These are phyloP conservation scores for Aplocera efformata DNA, from an alignment of 2,888 invertebrate species.

Conservation along the genomic window DNA sequence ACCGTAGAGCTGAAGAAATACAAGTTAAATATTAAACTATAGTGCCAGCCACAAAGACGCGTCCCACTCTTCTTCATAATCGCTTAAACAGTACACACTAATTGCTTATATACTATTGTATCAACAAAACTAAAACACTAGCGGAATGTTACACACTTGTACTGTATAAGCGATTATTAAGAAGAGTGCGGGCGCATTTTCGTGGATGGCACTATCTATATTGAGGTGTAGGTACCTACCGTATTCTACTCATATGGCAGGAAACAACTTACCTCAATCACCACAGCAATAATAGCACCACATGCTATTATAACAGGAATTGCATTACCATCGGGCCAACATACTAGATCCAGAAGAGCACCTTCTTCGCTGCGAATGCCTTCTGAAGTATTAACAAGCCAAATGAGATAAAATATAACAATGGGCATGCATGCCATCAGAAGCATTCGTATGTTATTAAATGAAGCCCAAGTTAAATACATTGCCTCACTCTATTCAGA, in stretches of 20 bases:
- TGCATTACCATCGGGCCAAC: constrained; percentile 74
- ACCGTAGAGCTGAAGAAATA: constrained; percentile 56
- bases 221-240: constrained; percentile 3
- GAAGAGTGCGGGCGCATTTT: too few species aligned
- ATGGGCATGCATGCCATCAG: constrained; percentile 73
- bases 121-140: too few species aligned
- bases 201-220: constrained; percentile 1
- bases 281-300: constrained; percentile 63
- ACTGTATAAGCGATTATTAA: too few species aligned
- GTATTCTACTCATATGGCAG: background rate
- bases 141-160: too few species aligned
- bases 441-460: constrained; percentile 68
- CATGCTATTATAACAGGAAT: constrained; percentile 70
- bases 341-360: constrained; percentile 63
- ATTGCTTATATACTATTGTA: too few species aligned
- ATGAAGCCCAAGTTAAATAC: constrained; percentile 69
- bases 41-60: too few species aligned
- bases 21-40: too few species aligned
- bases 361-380: constrained; percentile 71
- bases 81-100: too few species aligned
- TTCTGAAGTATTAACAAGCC: constrained; percentile 71
- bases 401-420: constrained; percentile 69
- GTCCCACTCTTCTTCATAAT: too few species aligned
- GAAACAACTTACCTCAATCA: constrained; percentile 58
- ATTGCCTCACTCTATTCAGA: constrained; percentile 32